Evolutionary conservation across 1,140 invertebrate species (phyloP), one percentile per base, ranked within the genome.

Genomic region (Lanistes nyassanus): DNA sequence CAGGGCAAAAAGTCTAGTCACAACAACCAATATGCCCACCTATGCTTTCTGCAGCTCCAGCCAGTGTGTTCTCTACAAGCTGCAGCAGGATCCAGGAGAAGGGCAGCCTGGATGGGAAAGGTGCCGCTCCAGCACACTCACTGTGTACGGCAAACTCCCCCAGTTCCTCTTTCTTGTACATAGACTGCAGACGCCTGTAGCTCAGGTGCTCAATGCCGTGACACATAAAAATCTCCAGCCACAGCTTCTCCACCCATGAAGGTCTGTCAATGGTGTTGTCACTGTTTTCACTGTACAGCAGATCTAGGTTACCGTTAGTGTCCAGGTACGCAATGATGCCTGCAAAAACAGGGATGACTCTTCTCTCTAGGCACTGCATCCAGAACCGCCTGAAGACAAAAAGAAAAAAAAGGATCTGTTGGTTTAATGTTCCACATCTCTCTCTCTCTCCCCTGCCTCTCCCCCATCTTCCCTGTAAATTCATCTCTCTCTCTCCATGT

Each of bases 31-130:
- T n/a, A n/a, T 47, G 19, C 42, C 19, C 1, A 47, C 42, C 42
- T 47, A 13, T 0, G 19, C 42, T 47, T 47, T 47, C 42, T 0
- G 62, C 55, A 53, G 75, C 72, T 3, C 67, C 75, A 13, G 62
- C n/a, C 4, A 81, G 6, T 34, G 73, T 66, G 11, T 55, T 74
- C 34, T 85, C 81, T n/a, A 84, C 75, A 39, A 79, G 77, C 34
- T 80, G 68, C 29, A 70, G 77, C 36, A 82, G 76, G 34, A 85
- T 23, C 84, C 84, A 86, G 3, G 82, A 84, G 62, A 86, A 86
- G 3, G 84, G 83, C 29, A 84, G 62, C 23, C 51, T 23, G 11
- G 72, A 56, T 26, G 67, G 37, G 39, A 85, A 81, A 31, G 69
- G 53, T 4, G 16, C 7, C 55, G 77, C 77, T 4, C 72, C 71